Evolutionary conservation across 2,797 vertebrate species (phyloP).

Genomic region (Microctenopoma lineatum): DNA sequence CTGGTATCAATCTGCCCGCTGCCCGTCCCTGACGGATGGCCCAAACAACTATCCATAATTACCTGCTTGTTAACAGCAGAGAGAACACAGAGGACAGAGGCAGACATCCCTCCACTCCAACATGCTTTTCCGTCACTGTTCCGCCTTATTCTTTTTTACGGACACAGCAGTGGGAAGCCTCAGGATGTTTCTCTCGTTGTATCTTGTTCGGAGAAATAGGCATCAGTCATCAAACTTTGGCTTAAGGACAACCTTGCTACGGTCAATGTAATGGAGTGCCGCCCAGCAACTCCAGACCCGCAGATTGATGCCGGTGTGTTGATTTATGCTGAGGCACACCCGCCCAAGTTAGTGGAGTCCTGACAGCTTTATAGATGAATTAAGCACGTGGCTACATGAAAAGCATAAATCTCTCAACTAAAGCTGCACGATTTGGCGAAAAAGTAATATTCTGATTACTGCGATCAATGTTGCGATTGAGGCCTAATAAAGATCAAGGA

Average conservation of each 20-base stretch:
- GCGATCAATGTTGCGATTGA: too few species aligned
- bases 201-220: conserved; percentile 50
- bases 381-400: conserved; percentile 74
- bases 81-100: conserved; percentile 42
- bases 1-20: conserved; percentile 71
- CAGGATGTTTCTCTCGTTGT: conserved; percentile 34
- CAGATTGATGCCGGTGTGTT: conserved; percentile 78
- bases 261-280: conserved; percentile 72
- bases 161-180: conserved; percentile 28
- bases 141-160: neutral
- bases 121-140: conserved; percentile 17
- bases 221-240: conserved; percentile 68
- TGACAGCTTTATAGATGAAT: conserved; percentile 84
- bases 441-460: too few species aligned
- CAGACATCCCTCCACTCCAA: conserved; percentile 14
- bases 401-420: conserved; percentile 75
- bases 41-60: conserved; percentile 79
- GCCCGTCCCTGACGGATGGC: conserved; percentile 67
- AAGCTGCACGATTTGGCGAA: too few species aligned
- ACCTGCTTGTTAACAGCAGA: conserved; percentile 74
- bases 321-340: conserved; percentile 75
- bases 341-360: conserved; percentile 76
- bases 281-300: conserved; percentile 54
- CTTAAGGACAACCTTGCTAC: conserved; percentile 66
- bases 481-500: too few species aligned